Conservation (phyloP, 2,113 vertebrate species). For the Apaloderma vittatum region DNA sequence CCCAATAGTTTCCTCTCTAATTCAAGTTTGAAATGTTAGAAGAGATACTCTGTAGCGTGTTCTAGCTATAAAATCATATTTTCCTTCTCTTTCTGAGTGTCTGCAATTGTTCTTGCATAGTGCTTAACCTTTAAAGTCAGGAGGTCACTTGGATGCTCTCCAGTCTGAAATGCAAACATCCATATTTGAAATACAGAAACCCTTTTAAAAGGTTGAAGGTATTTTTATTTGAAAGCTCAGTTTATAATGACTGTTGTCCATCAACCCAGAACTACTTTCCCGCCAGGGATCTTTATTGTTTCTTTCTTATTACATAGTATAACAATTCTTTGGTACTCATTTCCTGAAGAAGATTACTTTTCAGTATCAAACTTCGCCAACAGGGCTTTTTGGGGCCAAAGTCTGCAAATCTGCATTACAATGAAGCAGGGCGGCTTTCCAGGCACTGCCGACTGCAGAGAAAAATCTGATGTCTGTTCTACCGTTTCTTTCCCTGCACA, state of each 20-base stretch:
- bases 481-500: conserved; percentile 31
- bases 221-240: conserved; percentile 77
- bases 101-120: conserved; percentile 55
- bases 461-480: conserved; percentile 50
- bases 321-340: conserved; percentile 78
- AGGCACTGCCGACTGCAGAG: conserved; percentile 26
- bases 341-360: conserved; percentile 83
- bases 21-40: conserved; percentile 63
- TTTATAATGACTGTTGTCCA: conserved; percentile 75
- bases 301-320: conserved; percentile 76
- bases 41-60: conserved; percentile 55
- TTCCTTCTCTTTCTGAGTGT: conserved; percentile 47
- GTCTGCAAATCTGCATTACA: conserved; percentile 59
- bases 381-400: conserved; percentile 59
- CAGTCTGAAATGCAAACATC: conserved; percentile 72
- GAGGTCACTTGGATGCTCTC: conserved; percentile 72
- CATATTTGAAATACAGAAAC: conserved; percentile 79
- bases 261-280: conserved; percentile 70
- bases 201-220: conserved; percentile 60
- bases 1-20: conserved; percentile 24
- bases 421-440: conserved; percentile 52
- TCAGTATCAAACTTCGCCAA: conserved; percentile 76
- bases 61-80: conserved; percentile 62
- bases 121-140: conserved; percentile 58
- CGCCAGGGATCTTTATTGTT: conserved; percentile 75